Conservation (phyloP, 37 sponge, comb jelly and placozoan species). For the Chondrilla cf. caribensis region DNA sequence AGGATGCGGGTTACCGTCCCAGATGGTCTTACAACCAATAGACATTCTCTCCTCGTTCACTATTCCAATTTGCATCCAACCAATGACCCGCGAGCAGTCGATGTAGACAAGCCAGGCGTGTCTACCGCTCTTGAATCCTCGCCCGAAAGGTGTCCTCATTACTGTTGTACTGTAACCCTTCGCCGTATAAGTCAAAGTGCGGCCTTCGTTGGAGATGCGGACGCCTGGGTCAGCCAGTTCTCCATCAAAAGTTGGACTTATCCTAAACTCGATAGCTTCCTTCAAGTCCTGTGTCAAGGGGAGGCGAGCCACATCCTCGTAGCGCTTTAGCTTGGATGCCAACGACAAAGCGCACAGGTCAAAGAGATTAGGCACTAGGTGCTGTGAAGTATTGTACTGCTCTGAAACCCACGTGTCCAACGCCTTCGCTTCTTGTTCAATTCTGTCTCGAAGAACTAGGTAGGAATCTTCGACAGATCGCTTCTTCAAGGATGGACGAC, state of each 20-base stretch:
- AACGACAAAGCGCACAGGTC: constrained; percentile 47
- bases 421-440: constrained; percentile 51
- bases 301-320: constrained; percentile 51
- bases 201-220: constrained; percentile 54
- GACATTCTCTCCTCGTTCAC: constrained; percentile 61
- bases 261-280: constrained; percentile 63
- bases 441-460: constrained; percentile 36
- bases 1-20: constrained; percentile 94
- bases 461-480: constrained; percentile 41
- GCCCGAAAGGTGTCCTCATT: constrained; percentile 66
- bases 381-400: neutral
- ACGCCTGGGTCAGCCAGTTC: constrained; percentile 41
- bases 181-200: constrained; percentile 65
- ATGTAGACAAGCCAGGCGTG: constrained; percentile 79
- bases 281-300: constrained; percentile 61
- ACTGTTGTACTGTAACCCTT: constrained; percentile 82
- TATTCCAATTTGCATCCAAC: constrained; percentile 94
- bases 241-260: constrained; percentile 65
- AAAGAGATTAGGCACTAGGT: constrained; percentile 28
- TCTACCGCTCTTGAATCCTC: constrained; percentile 61
- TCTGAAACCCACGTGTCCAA: constrained; percentile 71
- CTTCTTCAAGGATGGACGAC: constrained; percentile 22
- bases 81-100: constrained; percentile 76
- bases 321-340: constrained; percentile 10
- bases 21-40: constrained; percentile 46